Evolutionary conservation across 2,797 vertebrate genomes (phyloP).

Genomic region (Platyrinchus mystaceus): DNA sequence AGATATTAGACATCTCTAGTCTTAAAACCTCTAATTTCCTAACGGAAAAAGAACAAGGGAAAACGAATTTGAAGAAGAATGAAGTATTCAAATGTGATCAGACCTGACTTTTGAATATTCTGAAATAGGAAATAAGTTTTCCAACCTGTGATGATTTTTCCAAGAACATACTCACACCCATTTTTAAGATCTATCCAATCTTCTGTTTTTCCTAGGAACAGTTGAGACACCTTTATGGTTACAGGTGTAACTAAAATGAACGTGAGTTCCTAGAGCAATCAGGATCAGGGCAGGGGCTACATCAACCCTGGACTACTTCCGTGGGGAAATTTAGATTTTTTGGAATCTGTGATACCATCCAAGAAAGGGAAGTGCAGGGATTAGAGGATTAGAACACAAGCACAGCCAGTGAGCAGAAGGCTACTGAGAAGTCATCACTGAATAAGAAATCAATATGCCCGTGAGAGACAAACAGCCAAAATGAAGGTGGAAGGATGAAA

Average conservation of each 20-base stretch:
- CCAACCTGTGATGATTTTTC: not conserved
- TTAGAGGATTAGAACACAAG: not conserved
- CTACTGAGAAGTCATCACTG: not conserved
- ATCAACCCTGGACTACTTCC: not conserved
- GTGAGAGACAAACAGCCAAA: not conserved
- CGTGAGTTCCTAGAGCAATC: rapidly evolving
- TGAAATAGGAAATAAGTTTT: not conserved
- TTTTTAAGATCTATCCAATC: not conserved
- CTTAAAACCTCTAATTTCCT: not conserved
- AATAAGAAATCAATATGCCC: not conserved
- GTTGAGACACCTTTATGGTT: not conserved
- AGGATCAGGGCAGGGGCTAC: not conserved
- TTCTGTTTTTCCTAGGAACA: not conserved
- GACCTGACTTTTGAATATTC: not conserved
- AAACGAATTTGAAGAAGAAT: not conserved
- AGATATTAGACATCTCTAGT: not conserved
- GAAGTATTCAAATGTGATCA: not conserved
- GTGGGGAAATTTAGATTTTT: not conserved
- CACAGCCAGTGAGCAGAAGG: not conserved
- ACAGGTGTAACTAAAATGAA: not conserved
- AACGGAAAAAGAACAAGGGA: not conserved
- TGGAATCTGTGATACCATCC: not conserved
- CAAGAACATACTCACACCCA: not conserved
- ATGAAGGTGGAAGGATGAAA: not conserved
- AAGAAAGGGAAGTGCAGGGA: not conserved